Evolutionary conservation across 2,797 vertebrate species (phyloP).

Genomic region (Lemur catta): DNA sequence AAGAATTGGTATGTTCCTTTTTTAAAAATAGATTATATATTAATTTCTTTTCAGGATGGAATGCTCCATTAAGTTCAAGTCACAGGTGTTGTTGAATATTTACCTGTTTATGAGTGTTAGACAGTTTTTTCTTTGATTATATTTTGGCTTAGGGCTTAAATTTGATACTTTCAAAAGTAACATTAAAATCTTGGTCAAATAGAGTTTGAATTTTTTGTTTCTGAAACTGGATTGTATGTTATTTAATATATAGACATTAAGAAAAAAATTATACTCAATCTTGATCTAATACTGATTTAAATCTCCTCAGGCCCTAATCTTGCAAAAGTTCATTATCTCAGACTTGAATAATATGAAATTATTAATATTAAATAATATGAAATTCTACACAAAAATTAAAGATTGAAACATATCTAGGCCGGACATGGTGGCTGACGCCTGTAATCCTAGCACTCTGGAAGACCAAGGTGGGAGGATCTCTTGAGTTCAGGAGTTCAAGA

Average conservation of each 20-base stretch:
- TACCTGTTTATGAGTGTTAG: background rate
- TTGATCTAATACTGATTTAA: background rate
- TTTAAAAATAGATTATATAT: background rate
- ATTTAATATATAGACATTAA: background rate
- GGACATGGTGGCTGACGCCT: no score
- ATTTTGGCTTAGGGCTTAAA: background rate
- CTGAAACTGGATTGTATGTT: background rate
- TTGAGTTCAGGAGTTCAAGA: no score
- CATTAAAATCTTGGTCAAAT: conserved; percentile 39
- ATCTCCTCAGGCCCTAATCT: background rate
- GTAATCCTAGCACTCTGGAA: no score
- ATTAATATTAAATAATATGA: conserved; percentile 7
- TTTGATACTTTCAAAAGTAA: conserved; percentile 11
- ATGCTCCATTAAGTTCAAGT: background rate
- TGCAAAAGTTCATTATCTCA: background rate
- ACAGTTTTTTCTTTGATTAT: background rate
- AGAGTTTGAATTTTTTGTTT: conserved; percentile 8
- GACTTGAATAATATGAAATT: background rate
- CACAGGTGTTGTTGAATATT: background rate
- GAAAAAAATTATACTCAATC: background rate
- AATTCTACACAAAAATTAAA: conserved; percentile 9
- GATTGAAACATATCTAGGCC: background rate
- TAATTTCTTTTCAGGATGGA: background rate
- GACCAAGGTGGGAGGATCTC: no score
- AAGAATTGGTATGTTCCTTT: conserved; percentile 91